These are phyloP conservation scores for Eretmochelys imbricata DNA, from an alignment of 2,113 vertebrate genomes.

Conservation along the genomic window DNA sequence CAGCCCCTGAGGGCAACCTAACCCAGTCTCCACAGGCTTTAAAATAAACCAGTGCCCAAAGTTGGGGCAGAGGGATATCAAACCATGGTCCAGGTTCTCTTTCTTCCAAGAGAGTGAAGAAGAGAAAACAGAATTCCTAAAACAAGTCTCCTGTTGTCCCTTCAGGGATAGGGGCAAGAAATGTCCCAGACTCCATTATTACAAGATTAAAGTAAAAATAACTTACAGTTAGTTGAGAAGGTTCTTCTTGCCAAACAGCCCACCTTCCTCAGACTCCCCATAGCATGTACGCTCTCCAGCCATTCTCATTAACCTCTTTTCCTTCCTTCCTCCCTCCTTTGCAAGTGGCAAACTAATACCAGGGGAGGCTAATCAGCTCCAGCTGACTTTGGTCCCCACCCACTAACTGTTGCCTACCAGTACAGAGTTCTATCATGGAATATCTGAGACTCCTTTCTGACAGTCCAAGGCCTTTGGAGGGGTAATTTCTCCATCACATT, in stretches of 20 bases:
- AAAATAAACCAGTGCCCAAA: neutral
- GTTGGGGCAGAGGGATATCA: too few relatives aligned
- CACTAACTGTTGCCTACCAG: neutral
- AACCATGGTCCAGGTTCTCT: neutral
- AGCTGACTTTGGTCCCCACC: neutral
- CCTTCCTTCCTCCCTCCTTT: neutral
- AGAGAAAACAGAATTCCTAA: neutral
- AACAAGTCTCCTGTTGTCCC: neutral
- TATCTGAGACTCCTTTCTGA: neutral
- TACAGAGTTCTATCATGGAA: neutral
- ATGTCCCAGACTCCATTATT: neutral
- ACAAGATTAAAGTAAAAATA: neutral
- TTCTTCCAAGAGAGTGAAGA: neutral
- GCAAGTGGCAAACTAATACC: neutral
- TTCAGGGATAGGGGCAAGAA: neutral
- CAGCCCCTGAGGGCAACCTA: too few relatives aligned
- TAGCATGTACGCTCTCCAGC: too few relatives aligned
- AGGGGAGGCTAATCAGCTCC: accelerated
- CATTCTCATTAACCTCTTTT: neutral
- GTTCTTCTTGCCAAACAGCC: neutral
- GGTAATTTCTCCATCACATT: neutral
- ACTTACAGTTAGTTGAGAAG: neutral
- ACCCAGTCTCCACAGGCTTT: neutral
- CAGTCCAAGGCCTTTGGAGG: accelerated
- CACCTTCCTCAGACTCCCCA: neutral